Evolutionary conservation across 2,888 invertebrate species (phyloP).

Genomic region (Epiperipatus broadwayi): DNA sequence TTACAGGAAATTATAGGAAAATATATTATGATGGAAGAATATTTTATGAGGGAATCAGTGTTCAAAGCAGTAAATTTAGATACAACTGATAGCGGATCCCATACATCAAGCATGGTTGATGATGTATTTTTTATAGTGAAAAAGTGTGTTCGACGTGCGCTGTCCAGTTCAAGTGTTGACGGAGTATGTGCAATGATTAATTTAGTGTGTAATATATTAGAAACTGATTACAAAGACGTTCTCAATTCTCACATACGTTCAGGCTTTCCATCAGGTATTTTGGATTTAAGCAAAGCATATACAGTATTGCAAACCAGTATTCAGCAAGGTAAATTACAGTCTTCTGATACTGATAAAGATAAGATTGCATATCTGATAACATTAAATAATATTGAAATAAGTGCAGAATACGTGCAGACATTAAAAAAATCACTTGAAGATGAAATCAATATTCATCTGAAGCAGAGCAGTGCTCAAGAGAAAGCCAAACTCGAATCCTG

Average conservation of each 20-base stretch:
- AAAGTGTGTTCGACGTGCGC: conserved; percentile 74
- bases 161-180: conserved; percentile 75
- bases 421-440: conserved; percentile 53
- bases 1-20: conserved; percentile 46
- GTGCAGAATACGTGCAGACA: conserved; percentile 72
- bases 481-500: conserved; percentile 45
- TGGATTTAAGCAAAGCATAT: conserved; percentile 45
- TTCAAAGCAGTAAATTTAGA: conserved; percentile 30
- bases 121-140: conserved; percentile 92
- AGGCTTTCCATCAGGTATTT: conserved; percentile 43
- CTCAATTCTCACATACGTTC: conserved; percentile 50
- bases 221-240: conserved; percentile 57
- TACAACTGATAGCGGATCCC: conserved; percentile 26
- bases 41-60: conserved; percentile 84
- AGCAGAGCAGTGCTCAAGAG: conserved; percentile 40
- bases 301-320: conserved; percentile 57
- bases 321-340: conserved; percentile 57
- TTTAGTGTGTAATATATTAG: conserved; percentile 66
- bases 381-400: conserved; percentile 73
- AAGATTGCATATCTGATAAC: conserved; percentile 59
- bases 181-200: conserved; percentile 91
- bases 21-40: conserved; percentile 78
- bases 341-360: conserved; percentile 47
- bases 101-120: conserved; percentile 77
- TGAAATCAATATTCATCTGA: conserved; percentile 40